Evolutionary conservation across 2,113 vertebrate species (phyloP).

Genomic region (Mesembrinibis cayennensis): DNA sequence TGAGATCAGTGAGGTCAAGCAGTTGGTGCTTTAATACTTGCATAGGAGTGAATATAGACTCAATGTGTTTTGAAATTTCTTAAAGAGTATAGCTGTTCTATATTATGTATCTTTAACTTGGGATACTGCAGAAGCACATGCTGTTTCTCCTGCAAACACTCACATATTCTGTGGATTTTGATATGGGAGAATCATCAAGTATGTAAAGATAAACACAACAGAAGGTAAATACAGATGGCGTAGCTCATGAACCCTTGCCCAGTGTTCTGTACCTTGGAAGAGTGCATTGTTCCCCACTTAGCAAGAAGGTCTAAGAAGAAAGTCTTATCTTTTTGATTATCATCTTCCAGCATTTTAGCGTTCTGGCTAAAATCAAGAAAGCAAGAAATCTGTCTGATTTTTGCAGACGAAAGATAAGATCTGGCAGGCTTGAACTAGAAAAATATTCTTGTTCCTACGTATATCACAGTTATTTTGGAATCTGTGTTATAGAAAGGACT

Average conservation of each 20-base stretch:
- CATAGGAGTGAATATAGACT: background rate
- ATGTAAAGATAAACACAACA: background rate
- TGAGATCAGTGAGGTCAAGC: background rate
- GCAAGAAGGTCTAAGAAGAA: background rate
- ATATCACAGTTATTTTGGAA: slow-evolving; percentile 43
- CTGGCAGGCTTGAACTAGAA: slow-evolving; percentile 34
- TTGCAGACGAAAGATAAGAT: slow-evolving; percentile 30
- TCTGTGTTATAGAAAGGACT: background rate
- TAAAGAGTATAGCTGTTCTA: background rate
- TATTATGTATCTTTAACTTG: background rate
- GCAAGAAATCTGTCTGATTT: background rate
- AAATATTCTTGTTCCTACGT: slow-evolving; percentile 36
- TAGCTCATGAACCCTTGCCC: background rate
- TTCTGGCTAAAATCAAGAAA: slow-evolving; percentile 16
- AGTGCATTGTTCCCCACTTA: background rate
- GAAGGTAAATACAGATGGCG: background rate
- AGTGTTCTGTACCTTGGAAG: background rate
- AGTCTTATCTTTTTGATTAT: background rate
- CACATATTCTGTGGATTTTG: background rate
- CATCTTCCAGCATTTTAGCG: background rate
- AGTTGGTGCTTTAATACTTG: background rate
- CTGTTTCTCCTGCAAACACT: background rate
- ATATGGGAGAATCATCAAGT: background rate
- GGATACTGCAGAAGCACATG: background rate
- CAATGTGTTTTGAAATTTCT: background rate